Evolutionary conservation across 2,797 vertebrate species (phyloP).

Genomic region (Phalloptychus januarius): DNA sequence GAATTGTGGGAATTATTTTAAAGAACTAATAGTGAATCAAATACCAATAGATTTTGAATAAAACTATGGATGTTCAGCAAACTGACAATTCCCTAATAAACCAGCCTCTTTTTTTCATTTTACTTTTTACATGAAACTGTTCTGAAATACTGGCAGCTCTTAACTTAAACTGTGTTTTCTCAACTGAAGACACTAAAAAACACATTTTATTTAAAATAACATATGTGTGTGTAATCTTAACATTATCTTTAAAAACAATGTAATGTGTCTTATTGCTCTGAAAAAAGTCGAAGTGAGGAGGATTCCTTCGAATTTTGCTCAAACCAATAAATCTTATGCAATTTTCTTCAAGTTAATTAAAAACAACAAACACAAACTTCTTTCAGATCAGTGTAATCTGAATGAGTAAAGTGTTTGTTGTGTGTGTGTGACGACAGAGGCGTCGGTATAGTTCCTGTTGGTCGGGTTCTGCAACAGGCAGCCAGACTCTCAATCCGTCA

Average conservation of each 20-base stretch:
- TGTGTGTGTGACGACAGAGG: slow-evolving; percentile 16
- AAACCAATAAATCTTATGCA: background rate
- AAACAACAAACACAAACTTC: background rate
- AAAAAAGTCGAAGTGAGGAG: background rate
- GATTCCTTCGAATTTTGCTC: background rate
- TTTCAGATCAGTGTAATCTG: background rate
- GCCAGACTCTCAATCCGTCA: slow-evolving; percentile 19
- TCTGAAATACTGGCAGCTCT: background rate
- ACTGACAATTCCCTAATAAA: background rate
- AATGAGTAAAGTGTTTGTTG: background rate
- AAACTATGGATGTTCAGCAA: no score
- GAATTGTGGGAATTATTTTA: no score
- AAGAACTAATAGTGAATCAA: no score
- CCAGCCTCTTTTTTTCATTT: background rate
- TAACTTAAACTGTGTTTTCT: background rate
- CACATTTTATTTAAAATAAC: background rate
- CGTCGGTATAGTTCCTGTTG: slow-evolving; percentile 44
- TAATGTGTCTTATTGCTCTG: background rate
- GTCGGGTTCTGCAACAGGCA: slow-evolving; percentile 52
- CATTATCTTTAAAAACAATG: background rate
- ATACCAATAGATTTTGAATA: background rate
- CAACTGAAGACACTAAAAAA: background rate
- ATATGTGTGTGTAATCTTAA: background rate
- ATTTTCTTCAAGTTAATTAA: background rate
- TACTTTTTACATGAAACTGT: background rate